These are phyloP conservation scores for Bucco capensis DNA, from an alignment of 2,113 vertebrate species.

Conservation along the genomic window DNA sequence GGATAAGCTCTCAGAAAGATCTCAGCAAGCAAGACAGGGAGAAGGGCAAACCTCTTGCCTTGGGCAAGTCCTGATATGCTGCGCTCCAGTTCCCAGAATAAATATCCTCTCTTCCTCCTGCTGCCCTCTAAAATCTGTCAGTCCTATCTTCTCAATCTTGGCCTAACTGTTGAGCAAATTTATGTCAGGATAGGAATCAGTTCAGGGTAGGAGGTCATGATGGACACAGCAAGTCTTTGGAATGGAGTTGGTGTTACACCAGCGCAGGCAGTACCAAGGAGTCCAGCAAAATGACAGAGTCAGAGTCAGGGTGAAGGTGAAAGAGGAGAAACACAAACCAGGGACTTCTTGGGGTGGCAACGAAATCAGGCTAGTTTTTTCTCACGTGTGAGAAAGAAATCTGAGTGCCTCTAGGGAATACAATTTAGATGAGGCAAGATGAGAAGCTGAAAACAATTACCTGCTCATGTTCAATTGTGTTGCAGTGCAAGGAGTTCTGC, in stretches of 20 bases:
- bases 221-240: neutral
- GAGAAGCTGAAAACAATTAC: neutral
- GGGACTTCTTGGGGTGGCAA: neutral
- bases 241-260: accelerated
- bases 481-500: neutral
- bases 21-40: neutral
- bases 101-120: neutral
- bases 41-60: neutral
- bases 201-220: neutral
- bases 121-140: neutral
- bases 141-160: neutral
- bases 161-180: neutral
- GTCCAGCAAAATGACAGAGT: neutral
- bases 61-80: neutral
- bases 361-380: neutral
- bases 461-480: neutral
- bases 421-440: neutral
- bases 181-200: neutral
- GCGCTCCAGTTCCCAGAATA: neutral
- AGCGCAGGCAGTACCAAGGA: neutral
- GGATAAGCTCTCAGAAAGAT: neutral
- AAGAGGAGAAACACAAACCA: neutral
- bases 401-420: neutral
- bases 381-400: neutral
- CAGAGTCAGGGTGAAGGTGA: neutral